phyloP scores from a whole-genome alignment of 2,888 invertebrate genomes.

The Linnaemya vulpina region DNA sequence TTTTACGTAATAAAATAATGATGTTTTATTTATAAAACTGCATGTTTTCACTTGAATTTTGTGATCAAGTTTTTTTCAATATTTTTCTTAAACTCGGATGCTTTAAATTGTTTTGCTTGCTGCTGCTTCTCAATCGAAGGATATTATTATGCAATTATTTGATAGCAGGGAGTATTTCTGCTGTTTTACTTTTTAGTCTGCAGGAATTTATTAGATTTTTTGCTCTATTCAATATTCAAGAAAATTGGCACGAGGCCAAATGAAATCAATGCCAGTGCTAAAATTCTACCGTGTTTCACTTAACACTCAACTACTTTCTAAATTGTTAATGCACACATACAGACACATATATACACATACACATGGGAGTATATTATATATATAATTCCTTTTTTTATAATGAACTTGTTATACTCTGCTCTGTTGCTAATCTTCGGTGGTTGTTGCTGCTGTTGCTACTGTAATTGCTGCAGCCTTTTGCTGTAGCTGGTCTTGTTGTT shows the following conservation, averaged over 20 bases:
- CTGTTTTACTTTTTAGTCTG: background rate
- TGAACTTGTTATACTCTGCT: conserved; percentile 43
- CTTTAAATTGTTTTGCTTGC: background rate
- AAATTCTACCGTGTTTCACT: conserved; percentile 22
- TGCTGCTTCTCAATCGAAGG: background rate
- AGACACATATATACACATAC: too few relatives aligned
- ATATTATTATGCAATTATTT: background rate
- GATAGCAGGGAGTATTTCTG: background rate
- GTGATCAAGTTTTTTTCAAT: too few relatives aligned
- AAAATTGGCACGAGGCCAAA: conserved; percentile 70
- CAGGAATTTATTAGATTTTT: background rate
- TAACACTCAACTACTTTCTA: conserved; percentile 46
- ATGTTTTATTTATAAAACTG: conserved; percentile 43
- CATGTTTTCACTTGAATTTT: background rate
- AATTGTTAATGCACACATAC: conserved; percentile 21
- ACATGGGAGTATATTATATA: background rate
- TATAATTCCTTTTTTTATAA: background rate
- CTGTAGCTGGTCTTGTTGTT: conserved; percentile 51
- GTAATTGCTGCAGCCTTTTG: conserved; percentile 19
- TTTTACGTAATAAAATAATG: conserved; percentile 30
- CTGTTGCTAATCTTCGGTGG: conserved; percentile 28
- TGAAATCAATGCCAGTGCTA: conserved; percentile 71
- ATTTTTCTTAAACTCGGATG: background rate
- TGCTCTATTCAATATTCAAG: conserved; percentile 20
- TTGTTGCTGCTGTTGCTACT: conserved; percentile 24